Conservation (phyloP, 92 coral and sea anemone species). For the Micromussa lordhowensis region DNA sequence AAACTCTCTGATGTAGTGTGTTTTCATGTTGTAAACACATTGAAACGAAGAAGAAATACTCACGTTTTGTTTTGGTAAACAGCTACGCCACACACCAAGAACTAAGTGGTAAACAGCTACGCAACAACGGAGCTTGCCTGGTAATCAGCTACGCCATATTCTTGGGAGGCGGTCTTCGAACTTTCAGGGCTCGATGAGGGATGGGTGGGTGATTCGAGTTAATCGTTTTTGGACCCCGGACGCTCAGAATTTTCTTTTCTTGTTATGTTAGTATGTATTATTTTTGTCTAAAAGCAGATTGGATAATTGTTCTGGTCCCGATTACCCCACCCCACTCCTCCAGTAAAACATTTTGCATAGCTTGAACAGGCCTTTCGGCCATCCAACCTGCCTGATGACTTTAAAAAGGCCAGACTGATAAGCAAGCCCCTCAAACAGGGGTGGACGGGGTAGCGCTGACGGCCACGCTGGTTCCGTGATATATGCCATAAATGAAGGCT, state of each 20-base stretch:
- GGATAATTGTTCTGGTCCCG: background rate
- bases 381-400: constrained; percentile 17
- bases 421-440: too few relatives aligned
- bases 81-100: background rate
- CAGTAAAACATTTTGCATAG: constrained; percentile 27
- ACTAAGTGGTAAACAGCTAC: too few relatives aligned
- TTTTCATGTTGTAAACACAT: background rate
- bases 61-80: background rate
- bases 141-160: too few relatives aligned
- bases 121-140: too few relatives aligned
- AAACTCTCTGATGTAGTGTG: too few relatives aligned
- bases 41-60: constrained; percentile 19
- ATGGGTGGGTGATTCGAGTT: background rate
- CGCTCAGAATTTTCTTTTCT: background rate
- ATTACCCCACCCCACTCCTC: constrained; percentile 24
- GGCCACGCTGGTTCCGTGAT: too few relatives aligned
- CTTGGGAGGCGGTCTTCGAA: background rate
- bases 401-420: too few relatives aligned
- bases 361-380: constrained; percentile 38
- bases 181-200: background rate
- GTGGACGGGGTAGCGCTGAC: too few relatives aligned
- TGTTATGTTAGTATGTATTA: background rate
- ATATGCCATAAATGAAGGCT: too few relatives aligned
- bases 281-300: constrained; percentile 1
- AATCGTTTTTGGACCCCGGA: background rate